Evolutionary conservation across 2,888 invertebrate species (phyloP).

Genomic region (Phaonia tiefii): DNA sequence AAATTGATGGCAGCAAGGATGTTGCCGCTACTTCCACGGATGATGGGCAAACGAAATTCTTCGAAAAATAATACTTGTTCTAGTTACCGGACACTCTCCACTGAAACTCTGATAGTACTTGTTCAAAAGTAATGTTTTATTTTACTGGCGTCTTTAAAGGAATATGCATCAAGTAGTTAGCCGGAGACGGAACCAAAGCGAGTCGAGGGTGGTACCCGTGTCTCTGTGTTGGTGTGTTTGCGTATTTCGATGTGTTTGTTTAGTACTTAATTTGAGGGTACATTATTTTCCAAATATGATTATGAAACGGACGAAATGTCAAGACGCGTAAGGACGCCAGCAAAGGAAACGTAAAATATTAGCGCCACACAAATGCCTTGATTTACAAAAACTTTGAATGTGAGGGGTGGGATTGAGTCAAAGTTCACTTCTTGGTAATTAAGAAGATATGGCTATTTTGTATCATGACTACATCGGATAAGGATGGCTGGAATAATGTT

Average conservation of each 20-base stretch:
- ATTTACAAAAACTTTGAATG: neutral
- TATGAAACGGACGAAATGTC: constrained; percentile 34
- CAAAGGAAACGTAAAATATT: constrained; percentile 32
- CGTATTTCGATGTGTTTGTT: constrained; percentile 49
- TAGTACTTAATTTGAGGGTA: constrained; percentile 62
- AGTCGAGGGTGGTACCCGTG: neutral
- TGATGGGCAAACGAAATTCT: neutral
- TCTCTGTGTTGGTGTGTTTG: neutral
- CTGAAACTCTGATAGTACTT: neutral
- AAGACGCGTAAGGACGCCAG: no score
- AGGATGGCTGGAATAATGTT: neutral
- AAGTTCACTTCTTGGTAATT: neutral
- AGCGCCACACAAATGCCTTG: neutral
- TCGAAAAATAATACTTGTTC: neutral
- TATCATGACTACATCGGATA: neutral
- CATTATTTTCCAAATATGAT: constrained; percentile 60
- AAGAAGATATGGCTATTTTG: constrained; percentile 29
- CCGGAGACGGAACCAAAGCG: no score
- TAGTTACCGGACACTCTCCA: neutral
- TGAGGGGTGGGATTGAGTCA: neutral
- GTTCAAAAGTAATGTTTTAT: constrained; percentile 21
- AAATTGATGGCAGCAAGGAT: constrained; percentile 8
- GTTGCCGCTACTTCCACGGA: neutral
- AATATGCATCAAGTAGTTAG: neutral
- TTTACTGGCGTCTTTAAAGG: constrained; percentile 6